Conservation (phyloP, 2,113 vertebrate species). For the Sus scrofa region DNA sequence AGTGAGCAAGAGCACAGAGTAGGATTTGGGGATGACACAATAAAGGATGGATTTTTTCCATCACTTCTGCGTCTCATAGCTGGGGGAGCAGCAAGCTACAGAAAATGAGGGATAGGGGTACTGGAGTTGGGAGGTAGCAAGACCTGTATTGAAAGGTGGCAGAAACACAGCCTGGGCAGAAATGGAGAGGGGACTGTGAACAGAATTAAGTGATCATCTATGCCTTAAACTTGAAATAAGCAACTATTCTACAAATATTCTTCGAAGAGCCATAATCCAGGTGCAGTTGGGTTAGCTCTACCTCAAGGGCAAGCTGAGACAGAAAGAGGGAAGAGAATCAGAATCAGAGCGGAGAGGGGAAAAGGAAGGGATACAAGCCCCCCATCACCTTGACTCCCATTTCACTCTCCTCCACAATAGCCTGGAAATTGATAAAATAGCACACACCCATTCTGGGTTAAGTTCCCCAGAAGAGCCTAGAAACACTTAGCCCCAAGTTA, state of each 20-base stretch:
- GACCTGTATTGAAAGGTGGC: background rate
- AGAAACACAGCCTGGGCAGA: conserved; percentile 10
- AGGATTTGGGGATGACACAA: background rate
- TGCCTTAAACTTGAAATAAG: conserved; percentile 52
- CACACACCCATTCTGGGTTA: conserved; percentile 4
- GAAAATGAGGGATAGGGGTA: background rate
- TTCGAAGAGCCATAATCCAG: conserved; percentile 59
- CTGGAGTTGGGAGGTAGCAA: background rate
- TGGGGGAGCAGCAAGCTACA: background rate
- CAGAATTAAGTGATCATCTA: conserved; percentile 12
- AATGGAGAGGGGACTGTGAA: background rate
- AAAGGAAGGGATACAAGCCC: background rate
- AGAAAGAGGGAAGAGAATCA: background rate
- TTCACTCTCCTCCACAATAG: conserved; percentile 2
- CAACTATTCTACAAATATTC: conserved; percentile 9
- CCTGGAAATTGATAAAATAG: conserved; percentile 51
- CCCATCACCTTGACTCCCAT: background rate
- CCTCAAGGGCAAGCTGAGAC: conserved; percentile 31
- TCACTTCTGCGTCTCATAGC: background rate
- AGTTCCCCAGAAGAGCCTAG: conserved; percentile 22
- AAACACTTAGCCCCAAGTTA: conserved; percentile 30
- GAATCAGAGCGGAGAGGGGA: background rate
- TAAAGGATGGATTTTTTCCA: background rate
- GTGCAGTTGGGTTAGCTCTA: conserved; percentile 20
- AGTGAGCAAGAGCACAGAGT: background rate